phyloP scores from a whole-genome alignment of 2,113 vertebrate genomes.

The Sialia sialis region DNA sequence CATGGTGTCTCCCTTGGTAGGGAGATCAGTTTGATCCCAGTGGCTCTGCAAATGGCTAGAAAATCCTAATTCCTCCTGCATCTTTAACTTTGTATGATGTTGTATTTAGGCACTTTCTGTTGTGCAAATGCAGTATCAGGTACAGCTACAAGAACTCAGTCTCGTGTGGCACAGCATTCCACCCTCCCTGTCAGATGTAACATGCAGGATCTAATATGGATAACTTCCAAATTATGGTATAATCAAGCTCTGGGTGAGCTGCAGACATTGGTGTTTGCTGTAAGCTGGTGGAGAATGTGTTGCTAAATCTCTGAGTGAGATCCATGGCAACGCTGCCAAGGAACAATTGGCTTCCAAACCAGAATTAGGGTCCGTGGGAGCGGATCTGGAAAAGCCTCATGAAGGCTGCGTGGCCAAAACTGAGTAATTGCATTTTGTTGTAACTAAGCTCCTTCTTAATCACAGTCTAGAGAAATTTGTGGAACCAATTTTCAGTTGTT shows the following conservation, averaged over 20 bases:
- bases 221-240: neutral
- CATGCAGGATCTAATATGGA: neutral
- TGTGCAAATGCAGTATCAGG: neutral
- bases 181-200: neutral
- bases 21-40: neutral
- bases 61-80: neutral
- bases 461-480: neutral
- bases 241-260: neutral
- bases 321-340: conserved; percentile 59
- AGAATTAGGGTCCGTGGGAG: conserved; percentile 66
- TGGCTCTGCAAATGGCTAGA: neutral
- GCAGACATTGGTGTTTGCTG: conserved; percentile 5
- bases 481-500: conserved; percentile 33
- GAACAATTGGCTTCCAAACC: conserved; percentile 59
- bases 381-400: conserved; percentile 50
- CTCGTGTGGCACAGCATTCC: neutral
- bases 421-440: conserved; percentile 66
- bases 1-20: neutral
- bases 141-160: neutral
- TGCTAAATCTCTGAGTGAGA: conserved; percentile 59
- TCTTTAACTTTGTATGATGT: neutral
- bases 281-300: conserved; percentile 37
- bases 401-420: conserved; percentile 66
- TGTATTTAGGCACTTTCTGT: neutral
- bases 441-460: conserved; percentile 59